Percentiles rank a stretch among this genome's conserved stretches.
Conservation (phyloP, 2,113 vertebrate species). For the Jacana jacana region DNA sequence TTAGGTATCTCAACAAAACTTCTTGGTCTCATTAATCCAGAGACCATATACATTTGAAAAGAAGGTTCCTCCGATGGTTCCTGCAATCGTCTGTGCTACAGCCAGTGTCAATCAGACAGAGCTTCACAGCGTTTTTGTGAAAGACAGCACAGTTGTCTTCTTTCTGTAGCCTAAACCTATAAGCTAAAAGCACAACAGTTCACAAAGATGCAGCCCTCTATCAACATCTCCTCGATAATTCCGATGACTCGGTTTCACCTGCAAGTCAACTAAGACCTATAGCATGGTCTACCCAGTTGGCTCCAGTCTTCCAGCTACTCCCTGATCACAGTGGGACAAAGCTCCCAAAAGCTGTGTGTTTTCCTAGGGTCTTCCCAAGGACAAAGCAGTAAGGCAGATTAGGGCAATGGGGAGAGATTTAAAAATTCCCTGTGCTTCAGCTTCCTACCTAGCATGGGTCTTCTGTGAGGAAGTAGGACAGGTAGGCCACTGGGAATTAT, state of each 20-base stretch:
- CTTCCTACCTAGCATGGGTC: background rate
- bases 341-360: background rate
- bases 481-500: background rate
- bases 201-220: background rate
- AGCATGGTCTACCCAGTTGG: background rate
- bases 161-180: background rate
- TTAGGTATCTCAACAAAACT: background rate
- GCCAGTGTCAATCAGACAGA: background rate
- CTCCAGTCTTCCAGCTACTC: background rate
- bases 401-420: background rate
- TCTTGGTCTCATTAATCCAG: background rate
- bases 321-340: too few species aligned
- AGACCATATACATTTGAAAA: background rate
- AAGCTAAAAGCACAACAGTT: background rate
- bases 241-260: background rate
- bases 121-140: rapidly evolving
- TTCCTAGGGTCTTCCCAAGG: background rate
- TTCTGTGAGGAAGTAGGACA: background rate
- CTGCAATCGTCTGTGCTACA: background rate
- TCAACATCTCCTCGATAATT: rapidly evolving
- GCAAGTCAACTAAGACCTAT: background rate
- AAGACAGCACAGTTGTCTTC: rapidly evolving
- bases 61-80: background rate
- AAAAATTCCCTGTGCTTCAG: background rate
- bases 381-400: background rate